Evolutionary conservation across 2,797 vertebrate genomes (phyloP), one percentile per base, ranked within the genome.

Genomic region (Distichodus sexfasciatus): DNA sequence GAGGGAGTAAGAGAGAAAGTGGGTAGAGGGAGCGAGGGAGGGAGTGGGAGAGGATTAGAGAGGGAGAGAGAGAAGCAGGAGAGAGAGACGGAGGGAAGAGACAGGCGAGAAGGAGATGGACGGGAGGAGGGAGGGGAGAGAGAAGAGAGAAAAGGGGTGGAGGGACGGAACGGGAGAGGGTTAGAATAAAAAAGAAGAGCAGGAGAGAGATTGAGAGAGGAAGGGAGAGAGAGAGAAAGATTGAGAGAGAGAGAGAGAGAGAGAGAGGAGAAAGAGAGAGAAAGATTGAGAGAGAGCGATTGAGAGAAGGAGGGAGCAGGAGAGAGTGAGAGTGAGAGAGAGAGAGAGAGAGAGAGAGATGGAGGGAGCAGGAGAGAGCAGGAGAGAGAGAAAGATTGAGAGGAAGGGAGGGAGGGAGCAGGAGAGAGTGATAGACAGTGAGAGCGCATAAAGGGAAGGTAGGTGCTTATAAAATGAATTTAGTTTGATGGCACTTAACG

Each of bases 1-100:
- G n/a, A n/a, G n/a, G n/a, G n/a, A 77, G 75, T 69, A 66, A 59
- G 75, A 75, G 75, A 72, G 72, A 77, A 77, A 77, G 64, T 70
- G 67, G 61, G 54, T 70, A 62, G 15, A 41, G 60, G 58, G 55
- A 51, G 19, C 26, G 55, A 8, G 36, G 15, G 31, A 26, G 9
- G 28, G 51, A 33, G 60, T 63, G 55, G 55, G 19, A 26, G 55
- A 8, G 36, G 15, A 38, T 24, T 14, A 35, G 51, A 33, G 60
- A 47, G 11, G 35, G 59, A 66, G 61, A 1, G 14, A 69, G 21
- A 35, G 36, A 59, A 10, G 59, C n/a, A 28, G 53, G 50, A 55
- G 8, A 36, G 41, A 51, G 24, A 43, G 14, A n/a, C 31, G 9
- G 15, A 29, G 17, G 23, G 36, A 38, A 57, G n/a, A 35, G 41